Evolutionary conservation across 2,888 invertebrate species (phyloP).

Genomic region (Hirtodrosophila duncani): DNA sequence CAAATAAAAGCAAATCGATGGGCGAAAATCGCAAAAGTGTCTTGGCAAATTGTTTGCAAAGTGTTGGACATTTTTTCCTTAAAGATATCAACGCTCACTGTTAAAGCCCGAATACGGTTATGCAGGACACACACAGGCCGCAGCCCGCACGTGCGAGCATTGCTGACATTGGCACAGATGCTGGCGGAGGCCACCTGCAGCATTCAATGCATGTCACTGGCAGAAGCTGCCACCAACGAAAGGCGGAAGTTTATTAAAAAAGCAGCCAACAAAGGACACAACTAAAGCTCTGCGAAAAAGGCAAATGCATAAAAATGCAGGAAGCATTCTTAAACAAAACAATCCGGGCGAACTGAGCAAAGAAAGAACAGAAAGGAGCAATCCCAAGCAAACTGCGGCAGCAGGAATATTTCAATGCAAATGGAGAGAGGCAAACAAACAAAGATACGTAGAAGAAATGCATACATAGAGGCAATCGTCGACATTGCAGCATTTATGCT

Average conservation of each 20-base stretch:
- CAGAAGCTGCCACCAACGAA: slow-evolving; percentile 12
- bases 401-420: slow-evolving; percentile 34
- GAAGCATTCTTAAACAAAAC: slow-evolving; percentile 33
- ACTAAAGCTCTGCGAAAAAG: slow-evolving; percentile 6
- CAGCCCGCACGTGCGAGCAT: slow-evolving; percentile 50
- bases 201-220: slow-evolving; percentile 49
- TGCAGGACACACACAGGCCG: slow-evolving; percentile 24
- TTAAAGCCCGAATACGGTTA: slow-evolving; percentile 38
- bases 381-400: neutral
- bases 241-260: slow-evolving; percentile 70
- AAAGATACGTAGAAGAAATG: neutral
- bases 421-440: slow-evolving; percentile 14
- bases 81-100: slow-evolving; percentile 50
- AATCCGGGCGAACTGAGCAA: slow-evolving; percentile 25
- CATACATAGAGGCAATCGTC: neutral
- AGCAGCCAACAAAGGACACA: slow-evolving; percentile 34
- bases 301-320: slow-evolving; percentile 17
- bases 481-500: slow-evolving; percentile 44
- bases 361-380: slow-evolving; percentile 25
- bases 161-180: slow-evolving; percentile 71
- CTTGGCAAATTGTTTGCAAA: slow-evolving; percentile 64
- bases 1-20: slow-evolving; percentile 46
- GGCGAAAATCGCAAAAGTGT: slow-evolving; percentile 37
- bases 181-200: slow-evolving; percentile 21
- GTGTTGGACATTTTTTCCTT: slow-evolving; percentile 60